phyloP scores from a whole-genome alignment of 2,797 vertebrate genomes.

The Antennarius maculatus region DNA sequence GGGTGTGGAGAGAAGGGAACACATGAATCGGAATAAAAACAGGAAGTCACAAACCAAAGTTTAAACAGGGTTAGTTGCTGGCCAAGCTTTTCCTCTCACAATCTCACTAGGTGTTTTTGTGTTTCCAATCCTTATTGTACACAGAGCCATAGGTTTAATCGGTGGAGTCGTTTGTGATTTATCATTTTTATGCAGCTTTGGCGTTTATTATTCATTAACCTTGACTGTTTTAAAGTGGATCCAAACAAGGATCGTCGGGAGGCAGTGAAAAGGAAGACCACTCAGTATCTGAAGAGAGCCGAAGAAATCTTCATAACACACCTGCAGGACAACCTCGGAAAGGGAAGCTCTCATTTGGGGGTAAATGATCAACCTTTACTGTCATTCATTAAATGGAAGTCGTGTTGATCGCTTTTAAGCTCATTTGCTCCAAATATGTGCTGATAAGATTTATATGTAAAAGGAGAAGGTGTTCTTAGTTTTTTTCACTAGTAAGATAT shows the following conservation, averaged over 20 bases:
- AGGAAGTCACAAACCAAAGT: conserved; percentile 62
- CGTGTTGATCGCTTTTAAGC: not conserved
- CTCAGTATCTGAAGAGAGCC: conserved; percentile 93
- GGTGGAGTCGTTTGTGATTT: not conserved
- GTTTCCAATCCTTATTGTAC: not conserved
- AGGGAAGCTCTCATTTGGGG: conserved; percentile 80
- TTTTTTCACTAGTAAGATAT: not conserved
- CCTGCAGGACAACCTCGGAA: conserved; percentile 87
- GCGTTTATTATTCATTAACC: conserved; percentile 6
- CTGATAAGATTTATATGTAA: not conserved
- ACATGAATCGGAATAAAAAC: conserved; percentile 50
- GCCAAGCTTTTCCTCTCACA: not conserved
- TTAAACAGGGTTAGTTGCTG: conserved; percentile 27
- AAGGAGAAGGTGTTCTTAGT: too few relatives aligned
- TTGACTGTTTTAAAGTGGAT: conserved; percentile 83
- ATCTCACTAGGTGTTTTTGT: not conserved
- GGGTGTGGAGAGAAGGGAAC: conserved; percentile 43
- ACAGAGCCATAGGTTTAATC: conserved; percentile 1
- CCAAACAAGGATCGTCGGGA: conserved; percentile 95
- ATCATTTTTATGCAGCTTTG: not conserved
- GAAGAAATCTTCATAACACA: conserved; percentile 98
- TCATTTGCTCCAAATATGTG: not conserved
- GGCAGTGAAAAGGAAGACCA: conserved; percentile 96
- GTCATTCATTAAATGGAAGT: not conserved
- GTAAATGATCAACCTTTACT: conserved; percentile 70